Base-by-base conservation (phyloP, 2,113 vertebrate species). In the Paracanthobrama guichenoti region DNA sequence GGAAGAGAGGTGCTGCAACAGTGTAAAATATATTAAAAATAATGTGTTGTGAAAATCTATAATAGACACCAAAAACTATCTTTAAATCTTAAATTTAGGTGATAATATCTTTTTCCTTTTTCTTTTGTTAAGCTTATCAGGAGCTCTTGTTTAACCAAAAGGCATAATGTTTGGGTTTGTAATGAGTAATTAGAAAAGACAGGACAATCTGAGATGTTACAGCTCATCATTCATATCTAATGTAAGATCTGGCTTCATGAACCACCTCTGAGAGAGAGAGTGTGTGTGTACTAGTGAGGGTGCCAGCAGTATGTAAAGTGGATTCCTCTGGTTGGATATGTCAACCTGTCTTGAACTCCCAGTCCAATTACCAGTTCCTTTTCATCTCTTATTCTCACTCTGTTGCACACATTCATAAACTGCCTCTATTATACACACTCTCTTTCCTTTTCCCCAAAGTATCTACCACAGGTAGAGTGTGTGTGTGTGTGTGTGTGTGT, bases 291-390 rank as follows among this genome's bases (percentile, higher is more conserved):
- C 44, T 24, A n/a, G 64, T 20, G 53, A 55, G 73, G 35, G n/a
- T 76, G 82, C 76, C 83, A 79, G 72, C 86, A 74, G 84, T 86
- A 88, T 87, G 81, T 84, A 87, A 86, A 87, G 81, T 74, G 60
- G 84, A 79, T 86, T 89, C 73, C 84, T 89, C 53, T 86, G 84
- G 88, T 86, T 53, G 55, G 81, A 87, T 84, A 74, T 87, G 88
- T 89, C 84, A 87, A 89, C 86, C 84, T 87, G 88, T 87, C 84
- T 81, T 73, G 44, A 84, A 87, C 77, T 86, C 84, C 77, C 86
- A 84, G 84, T 66, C 88, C 86, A 89, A 89, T 89, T 89, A 89
- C 84, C 72, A 77, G 57, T 78, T 82, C 78, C 81, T 87, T 84
- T 88, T 88, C 83, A 88, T 88, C 81, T 73, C 57, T 81, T 67